Evolutionary conservation across 1,140 invertebrate species (phyloP).

Genomic region (Mercenaria mercenaria): DNA sequence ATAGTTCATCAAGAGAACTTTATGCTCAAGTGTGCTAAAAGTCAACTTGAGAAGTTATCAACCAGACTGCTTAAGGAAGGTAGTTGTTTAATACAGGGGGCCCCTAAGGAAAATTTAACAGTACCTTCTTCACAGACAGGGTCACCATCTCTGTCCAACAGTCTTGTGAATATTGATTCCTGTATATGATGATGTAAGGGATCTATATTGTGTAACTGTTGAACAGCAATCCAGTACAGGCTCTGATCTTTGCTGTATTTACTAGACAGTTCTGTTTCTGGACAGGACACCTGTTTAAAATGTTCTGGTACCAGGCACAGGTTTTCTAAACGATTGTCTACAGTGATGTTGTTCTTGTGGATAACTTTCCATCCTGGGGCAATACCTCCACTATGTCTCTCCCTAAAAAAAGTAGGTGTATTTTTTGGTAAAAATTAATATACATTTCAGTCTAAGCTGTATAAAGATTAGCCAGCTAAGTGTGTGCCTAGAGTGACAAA

Average conservation of each 20-base stretch:
- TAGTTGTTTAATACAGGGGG: too few relatives aligned
- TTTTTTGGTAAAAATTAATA: slow-evolving; percentile 13
- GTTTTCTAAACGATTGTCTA: slow-evolving; percentile 88
- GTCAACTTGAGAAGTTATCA: too few relatives aligned
- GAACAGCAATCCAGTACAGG: slow-evolving; percentile 88
- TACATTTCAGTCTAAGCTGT: too few relatives aligned
- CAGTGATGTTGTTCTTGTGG: slow-evolving; percentile 87
- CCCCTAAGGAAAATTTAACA: too few relatives aligned
- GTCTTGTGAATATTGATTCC: slow-evolving; percentile 80
- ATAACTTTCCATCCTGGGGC: slow-evolving; percentile 86
- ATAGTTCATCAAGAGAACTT: too few relatives aligned
- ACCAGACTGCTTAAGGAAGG: too few relatives aligned
- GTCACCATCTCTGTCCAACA: slow-evolving; percentile 85
- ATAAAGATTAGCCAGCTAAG: too few relatives aligned
- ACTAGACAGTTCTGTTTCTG: slow-evolving; percentile 72
- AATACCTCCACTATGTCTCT: slow-evolving; percentile 87
- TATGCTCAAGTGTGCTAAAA: too few relatives aligned
- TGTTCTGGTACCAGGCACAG: slow-evolving; percentile 83
- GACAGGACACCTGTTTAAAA: not conserved
- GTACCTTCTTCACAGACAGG: slow-evolving; percentile 85
- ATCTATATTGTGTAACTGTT: slow-evolving; percentile 86
- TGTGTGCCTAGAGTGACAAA: too few relatives aligned
- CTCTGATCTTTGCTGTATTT: slow-evolving; percentile 84
- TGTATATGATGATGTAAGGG: slow-evolving; percentile 83
- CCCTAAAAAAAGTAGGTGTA: slow-evolving; percentile 86